Evolutionary conservation across 2,113 vertebrate genomes (phyloP), one percentile per base, ranked within the genome.

Genomic region (Amia ocellicauda): DNA sequence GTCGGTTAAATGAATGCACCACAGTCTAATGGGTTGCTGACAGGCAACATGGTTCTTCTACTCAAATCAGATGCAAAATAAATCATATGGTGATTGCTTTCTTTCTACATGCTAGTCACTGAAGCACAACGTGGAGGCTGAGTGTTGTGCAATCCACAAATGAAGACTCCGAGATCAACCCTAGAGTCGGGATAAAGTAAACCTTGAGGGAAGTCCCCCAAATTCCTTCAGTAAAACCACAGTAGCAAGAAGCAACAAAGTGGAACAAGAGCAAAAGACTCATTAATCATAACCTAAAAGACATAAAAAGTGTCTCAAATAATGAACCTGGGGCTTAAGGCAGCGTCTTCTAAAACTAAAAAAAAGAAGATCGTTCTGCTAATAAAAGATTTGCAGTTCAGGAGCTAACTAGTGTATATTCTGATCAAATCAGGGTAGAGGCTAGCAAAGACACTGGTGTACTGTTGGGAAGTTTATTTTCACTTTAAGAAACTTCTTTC

Each of bases 241-340:
- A 13, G 26, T 16, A 31, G 16, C 17, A 55, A 9, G 16, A n/a
- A 14, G 63, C 43, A 26, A 23, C 23, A 22, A 55, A 45, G 50
- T 42, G 22, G 23, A 58, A 64, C 42, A 57, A 40, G 52, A 64
- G 63, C 54, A 65, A 58, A 65, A 65, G 28, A 58, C 27, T 58
- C 55, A 65, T 65, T 65, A 65, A 58, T 65, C 63, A 65, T 50
- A 50, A 29, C 27, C 63, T 50, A 42, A n/a, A n/a, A n/a, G n/a
- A n/a, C n/a, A n/a, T 51, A 54, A 7, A 17, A 26, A 58, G 54
- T 26, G 19, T 58, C 16, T 26, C 27, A 22, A 20, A 40, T 51
- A 42, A 58, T 65, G 42, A 65, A 58, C 63, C 14, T 31, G 22
- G 63, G 55, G 45, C 28, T 47, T 41, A 17, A 23, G 43, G 55